These are phyloP conservation scores for Matsumurasca onukii DNA, from an alignment of 1,140 invertebrate species.

Conservation along the genomic window DNA sequence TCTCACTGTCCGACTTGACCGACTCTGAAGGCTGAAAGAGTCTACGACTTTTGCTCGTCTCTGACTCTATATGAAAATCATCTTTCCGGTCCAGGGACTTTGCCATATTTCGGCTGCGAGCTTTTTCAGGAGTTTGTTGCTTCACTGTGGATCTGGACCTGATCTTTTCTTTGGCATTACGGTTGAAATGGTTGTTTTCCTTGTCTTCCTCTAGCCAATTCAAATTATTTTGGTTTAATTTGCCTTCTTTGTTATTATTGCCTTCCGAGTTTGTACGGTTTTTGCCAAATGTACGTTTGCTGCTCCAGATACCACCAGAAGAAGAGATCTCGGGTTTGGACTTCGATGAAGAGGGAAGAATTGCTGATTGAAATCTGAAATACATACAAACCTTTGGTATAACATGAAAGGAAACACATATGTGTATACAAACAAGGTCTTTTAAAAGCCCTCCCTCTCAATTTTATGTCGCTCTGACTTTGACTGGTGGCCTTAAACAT, in stretches of 20 bases:
- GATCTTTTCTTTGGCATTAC: slow-evolving; percentile 36
- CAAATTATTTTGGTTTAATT: slow-evolving; percentile 24
- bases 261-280: slow-evolving; percentile 31
- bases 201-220: slow-evolving; percentile 37
- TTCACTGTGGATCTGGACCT: slow-evolving; percentile 38
- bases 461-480: too few relatives aligned
- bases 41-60: slow-evolving; percentile 23
- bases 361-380: slow-evolving; percentile 40
- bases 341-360: slow-evolving; percentile 39
- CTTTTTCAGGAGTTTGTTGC: slow-evolving; percentile 32
- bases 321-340: slow-evolving; percentile 20
- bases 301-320: slow-evolving; percentile 31
- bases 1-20: slow-evolving; percentile 60
- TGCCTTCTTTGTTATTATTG: slow-evolving; percentile 32
- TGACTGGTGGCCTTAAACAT: too few relatives aligned
- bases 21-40: slow-evolving; percentile 50
- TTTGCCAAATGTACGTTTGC: slow-evolving; percentile 34
- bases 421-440: too few relatives aligned
- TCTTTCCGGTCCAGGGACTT: slow-evolving; percentile 39
- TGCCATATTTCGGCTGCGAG: slow-evolving; percentile 32
- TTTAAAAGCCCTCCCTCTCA: too few relatives aligned
- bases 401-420: too few relatives aligned
- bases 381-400: too few relatives aligned
- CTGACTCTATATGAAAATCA: slow-evolving; percentile 33
- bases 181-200: slow-evolving; percentile 33